Base-by-base conservation (phyloP, 2,113 vertebrate genomes). In the Sturnus vulgaris region DNA sequence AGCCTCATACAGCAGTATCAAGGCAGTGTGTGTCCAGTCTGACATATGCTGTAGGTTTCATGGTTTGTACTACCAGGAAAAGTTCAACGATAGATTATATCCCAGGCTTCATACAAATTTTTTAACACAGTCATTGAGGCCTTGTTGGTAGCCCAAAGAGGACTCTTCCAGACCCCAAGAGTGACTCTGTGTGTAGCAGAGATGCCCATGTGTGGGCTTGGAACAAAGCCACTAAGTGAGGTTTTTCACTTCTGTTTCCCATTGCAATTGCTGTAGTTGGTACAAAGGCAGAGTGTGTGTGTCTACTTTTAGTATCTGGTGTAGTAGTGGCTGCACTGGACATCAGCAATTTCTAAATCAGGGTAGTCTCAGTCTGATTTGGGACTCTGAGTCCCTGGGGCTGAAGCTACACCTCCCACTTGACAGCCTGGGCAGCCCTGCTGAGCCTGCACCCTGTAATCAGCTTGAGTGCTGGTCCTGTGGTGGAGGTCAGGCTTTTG, bases 181-280 rank as follows among this genome's bases (percentile, higher is more conserved):
- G 39, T 31, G n/a, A 61, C 19, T 22, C 1, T 66, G 30, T 20
- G 46, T 25, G 49, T 33, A 82, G 56, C 49, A 82, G 33, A 78
- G 47, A 49, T 79, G 24, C 24, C 46, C 37, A 24, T 0, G 11
- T 61, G 55, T 70, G 55, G 75, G 37, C 46, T 90, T 69, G 55
- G 66, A 79, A 12, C 23, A n/a, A 16, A 57, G 59, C 31, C 0
- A 0, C 49, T 33, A 18, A 65, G 28, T 28, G 70, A 92, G 35
- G 31, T 64, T 94, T 93, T 96, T 92, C 59, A 70, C 88, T 92
- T 90, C 75, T 95, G 42, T 40, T 95, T 96, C 93, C 92, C 59
- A 39, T 47, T 65, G 66, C 2, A 52, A 12, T 65, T 61, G 22
- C 25, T 82, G 59, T 52, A 70, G 79, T 42, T 53, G 60, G 60